Base-by-base conservation (phyloP, 1,140 invertebrate species). In the Xylocopa sonorina region DNA sequence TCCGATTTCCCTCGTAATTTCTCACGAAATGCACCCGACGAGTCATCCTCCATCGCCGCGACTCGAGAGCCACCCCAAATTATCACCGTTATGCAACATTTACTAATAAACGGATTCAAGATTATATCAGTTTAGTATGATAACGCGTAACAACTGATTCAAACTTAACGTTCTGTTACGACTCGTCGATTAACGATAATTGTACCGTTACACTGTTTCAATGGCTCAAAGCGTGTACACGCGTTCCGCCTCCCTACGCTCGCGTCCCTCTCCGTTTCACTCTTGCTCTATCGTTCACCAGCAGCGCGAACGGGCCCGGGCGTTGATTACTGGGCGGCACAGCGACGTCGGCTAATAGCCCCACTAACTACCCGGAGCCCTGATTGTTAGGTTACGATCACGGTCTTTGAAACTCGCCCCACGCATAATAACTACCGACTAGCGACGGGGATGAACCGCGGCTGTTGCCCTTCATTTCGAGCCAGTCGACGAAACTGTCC, bases 291-390 rank as follows among this genome's bases (percentile, higher is more conserved):
- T 68, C 72, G 51, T 66, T 81, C 51, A 38, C 78, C 58, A 27
- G 51, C 10, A 55, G 38, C 66, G 32, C 66, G 53, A n/a, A n/a
- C 69, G 53, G 34, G 53, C 10, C 62, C 24, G 38, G 79, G 78
- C 80, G 81, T 83, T 83, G 81, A 83, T 83, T 83, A 83, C 81
- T 83, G 78, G 81, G 81, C 79, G 81, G 81, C 79, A 66, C 50
- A 51, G 53, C 72, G 41, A 80, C 68, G 78, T 75, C 63, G 78
- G 63, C 63, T 81, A 83, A 81, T 83, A 81, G 81, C 79, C 76
- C 81, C 72, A 62, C 81, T 83, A 83, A 83, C 81, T 83, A 81
- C 77, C 81, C 79, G 2, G 64, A 77, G 79, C 71, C 68, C 79
- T 78, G 81, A 83, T 83, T 83, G 81, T 83, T 83, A 76, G 81